These are phyloP conservation scores for Keiferia lycopersicella DNA, from an alignment of 2,888 invertebrate genomes.

Conservation along the genomic window DNA sequence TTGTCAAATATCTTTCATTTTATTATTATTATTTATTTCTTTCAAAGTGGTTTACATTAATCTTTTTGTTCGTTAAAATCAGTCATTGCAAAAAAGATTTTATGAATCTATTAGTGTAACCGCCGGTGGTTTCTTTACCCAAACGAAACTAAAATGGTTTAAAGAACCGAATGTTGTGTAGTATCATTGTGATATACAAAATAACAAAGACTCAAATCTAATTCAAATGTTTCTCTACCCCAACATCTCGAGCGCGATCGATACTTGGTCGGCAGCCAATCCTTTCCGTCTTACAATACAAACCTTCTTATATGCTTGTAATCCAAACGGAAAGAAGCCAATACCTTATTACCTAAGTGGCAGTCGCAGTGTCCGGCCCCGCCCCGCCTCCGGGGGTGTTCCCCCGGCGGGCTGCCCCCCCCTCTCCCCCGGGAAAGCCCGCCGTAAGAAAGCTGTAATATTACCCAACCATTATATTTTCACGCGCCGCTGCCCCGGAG, in stretches of 20 bases:
- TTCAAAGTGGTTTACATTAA: no score
- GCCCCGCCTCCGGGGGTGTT: constrained; percentile 25
- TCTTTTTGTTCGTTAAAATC: no score
- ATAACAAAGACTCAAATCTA: no score
- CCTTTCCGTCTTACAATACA: constrained; percentile 6
- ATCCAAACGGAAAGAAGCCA: constrained; percentile 36
- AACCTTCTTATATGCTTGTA: constrained; percentile 1
- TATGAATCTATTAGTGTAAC: no score
- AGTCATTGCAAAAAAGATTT: no score
- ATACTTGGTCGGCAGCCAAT: constrained; percentile 7
- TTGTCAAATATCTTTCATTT: no score
- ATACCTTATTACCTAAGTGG: constrained; percentile 41
- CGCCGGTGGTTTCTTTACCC: no score
- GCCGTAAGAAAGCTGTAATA: constrained; percentile 28
- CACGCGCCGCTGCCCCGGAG: constrained; percentile 33
- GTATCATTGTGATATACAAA: no score
- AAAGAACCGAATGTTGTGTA: no score
- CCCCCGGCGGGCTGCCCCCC: constrained; percentile 14
- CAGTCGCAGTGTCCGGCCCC: constrained; percentile 38
- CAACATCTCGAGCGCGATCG: constrained; percentile 2
- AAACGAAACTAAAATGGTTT: no score
- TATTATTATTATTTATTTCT: no score
- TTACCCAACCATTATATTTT: constrained; percentile 42
- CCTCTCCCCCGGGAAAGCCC: constrained; percentile 11
- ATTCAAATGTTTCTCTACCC: background rate